These are phyloP conservation scores for Etheostoma nigrum DNA, from an alignment of 2,797 vertebrate species.

Conservation along the genomic window DNA sequence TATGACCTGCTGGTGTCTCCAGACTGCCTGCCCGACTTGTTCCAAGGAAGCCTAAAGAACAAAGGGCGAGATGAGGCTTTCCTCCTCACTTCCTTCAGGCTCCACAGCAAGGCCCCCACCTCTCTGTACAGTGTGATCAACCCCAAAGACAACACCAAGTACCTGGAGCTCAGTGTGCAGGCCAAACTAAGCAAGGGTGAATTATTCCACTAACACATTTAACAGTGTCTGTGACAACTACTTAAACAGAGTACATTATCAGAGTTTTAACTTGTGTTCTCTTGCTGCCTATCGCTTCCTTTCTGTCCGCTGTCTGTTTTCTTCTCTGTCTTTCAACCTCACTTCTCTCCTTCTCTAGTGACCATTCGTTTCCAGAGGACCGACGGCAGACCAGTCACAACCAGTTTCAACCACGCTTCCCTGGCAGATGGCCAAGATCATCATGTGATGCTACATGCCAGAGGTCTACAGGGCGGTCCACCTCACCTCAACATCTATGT, in stretches of 20 bases:
- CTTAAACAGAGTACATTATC: not conserved
- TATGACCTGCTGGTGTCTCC: slow-evolving; percentile 93
- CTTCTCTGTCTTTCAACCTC: not conserved
- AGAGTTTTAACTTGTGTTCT: not conserved
- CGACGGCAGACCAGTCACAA: slow-evolving; percentile 87
- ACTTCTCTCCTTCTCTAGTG: slow-evolving; percentile 73
- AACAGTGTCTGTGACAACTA: not conserved
- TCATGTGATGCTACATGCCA: slow-evolving; percentile 90
- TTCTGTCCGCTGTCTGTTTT: slow-evolving; percentile 4
- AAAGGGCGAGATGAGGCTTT: slow-evolving; percentile 90
- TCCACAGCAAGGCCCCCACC: slow-evolving; percentile 84
- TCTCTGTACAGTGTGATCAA: slow-evolving; percentile 90
- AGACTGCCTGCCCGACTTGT: slow-evolving; percentile 88
- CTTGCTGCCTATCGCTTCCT: not conserved
- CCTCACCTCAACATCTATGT: slow-evolving; percentile 89
- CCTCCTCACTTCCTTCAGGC: slow-evolving; percentile 90
- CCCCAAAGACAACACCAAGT: slow-evolving; percentile 89
- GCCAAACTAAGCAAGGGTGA: slow-evolving; percentile 94
- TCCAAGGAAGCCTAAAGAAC: slow-evolving; percentile 89
- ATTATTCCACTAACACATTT: not conserved
- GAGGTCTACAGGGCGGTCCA: slow-evolving; percentile 85
- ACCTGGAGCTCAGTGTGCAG: slow-evolving; percentile 93
- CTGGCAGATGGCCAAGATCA: slow-evolving; percentile 92
- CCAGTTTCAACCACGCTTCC: slow-evolving; percentile 89
- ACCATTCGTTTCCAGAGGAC: slow-evolving; percentile 90